Evolutionary conservation across 2,113 vertebrate species (phyloP).

Genomic region (Grus americana): DNA sequence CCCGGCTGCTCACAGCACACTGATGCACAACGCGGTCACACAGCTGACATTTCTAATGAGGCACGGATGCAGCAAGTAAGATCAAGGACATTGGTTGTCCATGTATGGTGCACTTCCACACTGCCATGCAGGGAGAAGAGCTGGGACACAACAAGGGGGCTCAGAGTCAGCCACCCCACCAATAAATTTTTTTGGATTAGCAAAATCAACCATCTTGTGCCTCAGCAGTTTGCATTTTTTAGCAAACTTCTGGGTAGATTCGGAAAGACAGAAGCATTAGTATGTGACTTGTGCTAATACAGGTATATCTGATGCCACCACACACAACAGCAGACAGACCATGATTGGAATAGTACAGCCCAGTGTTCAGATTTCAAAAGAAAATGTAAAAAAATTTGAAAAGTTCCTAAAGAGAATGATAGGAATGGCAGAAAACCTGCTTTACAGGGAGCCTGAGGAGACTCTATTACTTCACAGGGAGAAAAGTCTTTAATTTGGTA

Average conservation of each 20-base stretch:
- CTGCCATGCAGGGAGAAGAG: not conserved
- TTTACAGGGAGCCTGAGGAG: not conserved
- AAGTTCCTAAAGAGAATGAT: not conserved
- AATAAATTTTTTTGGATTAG: not conserved
- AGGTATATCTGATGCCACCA: not conserved
- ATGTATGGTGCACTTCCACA: not conserved
- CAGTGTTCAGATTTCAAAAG: not conserved
- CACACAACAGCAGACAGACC: not conserved
- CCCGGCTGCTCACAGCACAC: fast-evolving
- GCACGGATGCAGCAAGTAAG: not conserved
- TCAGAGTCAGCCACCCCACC: not conserved
- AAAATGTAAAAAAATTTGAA: not conserved
- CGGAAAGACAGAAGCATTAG: not conserved
- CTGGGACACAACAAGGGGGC: not conserved
- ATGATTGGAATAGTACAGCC: not conserved
- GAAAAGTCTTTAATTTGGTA: not conserved
- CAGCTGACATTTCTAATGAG: not conserved
- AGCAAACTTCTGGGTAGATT: not conserved
- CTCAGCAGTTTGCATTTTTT: not conserved
- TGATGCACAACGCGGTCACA: not conserved
- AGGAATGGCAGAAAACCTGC: not conserved
- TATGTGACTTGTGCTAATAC: not conserved
- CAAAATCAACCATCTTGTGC: not conserved
- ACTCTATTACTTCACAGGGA: not conserved
- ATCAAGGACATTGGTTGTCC: not conserved